A percentile compares a stretch with the other conserved stretches of the same genome.
Conservation (phyloP, 2,888 invertebrate genomes). For the Quadroppia sp. region DNA sequence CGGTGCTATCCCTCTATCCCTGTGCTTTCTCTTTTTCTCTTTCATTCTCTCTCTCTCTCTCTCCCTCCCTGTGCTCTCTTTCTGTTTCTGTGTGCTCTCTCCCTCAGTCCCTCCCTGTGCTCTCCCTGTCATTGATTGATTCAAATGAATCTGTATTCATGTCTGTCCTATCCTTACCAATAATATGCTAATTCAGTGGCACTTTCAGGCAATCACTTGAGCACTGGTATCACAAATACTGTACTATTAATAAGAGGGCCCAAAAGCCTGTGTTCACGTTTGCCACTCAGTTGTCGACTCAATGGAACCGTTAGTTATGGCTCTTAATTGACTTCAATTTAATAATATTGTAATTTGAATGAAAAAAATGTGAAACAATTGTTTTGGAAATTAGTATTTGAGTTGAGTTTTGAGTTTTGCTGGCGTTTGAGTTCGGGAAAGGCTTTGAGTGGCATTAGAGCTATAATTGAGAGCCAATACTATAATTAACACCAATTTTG, state of each 20-base stretch:
- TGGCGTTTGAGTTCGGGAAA: not conserved
- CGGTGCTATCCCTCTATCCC: too few species aligned
- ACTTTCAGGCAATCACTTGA: conserved; percentile 13
- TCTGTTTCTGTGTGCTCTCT: not conserved
- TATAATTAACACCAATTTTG: conserved; percentile 32
- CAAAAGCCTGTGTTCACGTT: not conserved
- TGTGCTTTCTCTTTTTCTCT: not conserved
- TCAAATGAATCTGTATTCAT: conserved; percentile 30
- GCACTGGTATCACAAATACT: conserved; percentile 3
- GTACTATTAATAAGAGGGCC: conserved; percentile 6
- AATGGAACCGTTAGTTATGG: conserved; percentile 3
- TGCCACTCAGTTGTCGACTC: not conserved
- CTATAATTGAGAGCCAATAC: conserved; percentile 10
- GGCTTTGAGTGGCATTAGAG: not conserved
- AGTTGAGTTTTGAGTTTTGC: not conserved
- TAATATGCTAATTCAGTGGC: conserved; percentile 32
- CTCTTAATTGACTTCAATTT: conserved; percentile 4
- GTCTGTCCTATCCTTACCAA: not conserved
- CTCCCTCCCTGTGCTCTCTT: not conserved
- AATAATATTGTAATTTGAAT: conserved; percentile 14
- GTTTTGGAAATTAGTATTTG: not conserved
- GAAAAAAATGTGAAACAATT: not conserved
- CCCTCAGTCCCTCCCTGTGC: not conserved
- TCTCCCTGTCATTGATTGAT: conserved; percentile 26
- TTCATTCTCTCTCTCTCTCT: too few species aligned